Evolutionary conservation across 2,797 vertebrate genomes (phyloP), one percentile per base, ranked within the genome.

Genomic region (Melanogrammus aeglefinus): DNA sequence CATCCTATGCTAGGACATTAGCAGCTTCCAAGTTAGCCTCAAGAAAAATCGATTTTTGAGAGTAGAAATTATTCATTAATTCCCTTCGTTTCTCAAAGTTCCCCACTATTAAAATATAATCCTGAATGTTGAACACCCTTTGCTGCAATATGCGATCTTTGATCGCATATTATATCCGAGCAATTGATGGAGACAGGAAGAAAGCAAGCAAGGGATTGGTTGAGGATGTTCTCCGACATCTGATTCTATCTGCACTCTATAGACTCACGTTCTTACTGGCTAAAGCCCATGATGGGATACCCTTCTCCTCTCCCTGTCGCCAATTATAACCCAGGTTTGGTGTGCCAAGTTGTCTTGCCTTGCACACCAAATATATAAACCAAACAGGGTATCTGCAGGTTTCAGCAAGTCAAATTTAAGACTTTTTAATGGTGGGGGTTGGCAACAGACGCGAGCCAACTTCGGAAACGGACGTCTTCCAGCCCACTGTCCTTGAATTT

Each of bases 141-240:
- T 57, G 47, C 47, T 12, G 24, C 7, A 0, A 69, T 69, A 3
- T 10, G 27, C 8, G 3, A 69, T 27, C 24, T 12, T 69, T 69
- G 63, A 69, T 27, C 12, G 63, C 24, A 69, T 69, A 69, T 27
- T 27, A 69, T 69, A 69, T 69, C 3, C 24, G 66, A 78, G 51
- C 4, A 41, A 63, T 63, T 77, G 35, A 76, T 70, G 21, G 78
- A 82, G 76, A 78, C 12, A 38, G 38, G 21, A 39, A 79, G 78
- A 6, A 73, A 72, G 39, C 51, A n/a, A 75, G 33, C 69, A 75
- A 41, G 74, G 35, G 57, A 44, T 73, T 57, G 35, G 74, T 73
- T 27, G 73, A 81, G 83, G 82, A 88, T 84, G 79, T 79, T 78
- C 38, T 41, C 31, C 70, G 47, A 81, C 79, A 82, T 82, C 79